phyloP scores from a whole-genome alignment of 2,888 invertebrate genomes.

The Copidosoma aretas region DNA sequence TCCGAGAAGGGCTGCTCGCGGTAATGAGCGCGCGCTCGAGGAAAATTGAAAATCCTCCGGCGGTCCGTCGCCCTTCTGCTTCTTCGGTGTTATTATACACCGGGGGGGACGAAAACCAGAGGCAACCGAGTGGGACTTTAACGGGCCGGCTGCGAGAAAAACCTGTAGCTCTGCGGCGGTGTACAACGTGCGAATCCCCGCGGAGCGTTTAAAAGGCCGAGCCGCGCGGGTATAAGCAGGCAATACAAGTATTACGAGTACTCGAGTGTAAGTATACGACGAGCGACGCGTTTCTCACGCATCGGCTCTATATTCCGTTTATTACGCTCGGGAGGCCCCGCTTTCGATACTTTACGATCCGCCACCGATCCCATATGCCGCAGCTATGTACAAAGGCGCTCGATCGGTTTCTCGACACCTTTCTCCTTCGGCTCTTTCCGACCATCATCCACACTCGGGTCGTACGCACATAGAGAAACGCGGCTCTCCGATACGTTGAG shows the following conservation, averaged over 20 bases:
- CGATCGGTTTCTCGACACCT: conserved; percentile 54
- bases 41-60: conserved; percentile 36
- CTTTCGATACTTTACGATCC: conserved; percentile 38
- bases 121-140: too few relatives aligned
- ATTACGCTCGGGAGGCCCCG: conserved; percentile 9
- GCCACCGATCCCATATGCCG: conserved; percentile 1
- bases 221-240: too few relatives aligned
- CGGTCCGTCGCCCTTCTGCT: conserved; percentile 1
- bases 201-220: not conserved
- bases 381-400: conserved; percentile 19
- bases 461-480: too few relatives aligned
- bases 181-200: not conserved
- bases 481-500: too few relatives aligned
- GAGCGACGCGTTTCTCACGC: conserved; percentile 28
- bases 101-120: too few relatives aligned
- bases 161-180: too few relatives aligned
- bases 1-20: not conserved
- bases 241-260: not conserved
- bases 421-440: not conserved
- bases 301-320: too few relatives aligned
- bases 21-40: conserved; percentile 25
- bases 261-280: not conserved
- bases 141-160: too few relatives aligned
- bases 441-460: too few relatives aligned
- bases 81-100: too few relatives aligned